phyloP scores from a whole-genome alignment of 2,888 invertebrate species.

The Rhagonycha fulva region DNA sequence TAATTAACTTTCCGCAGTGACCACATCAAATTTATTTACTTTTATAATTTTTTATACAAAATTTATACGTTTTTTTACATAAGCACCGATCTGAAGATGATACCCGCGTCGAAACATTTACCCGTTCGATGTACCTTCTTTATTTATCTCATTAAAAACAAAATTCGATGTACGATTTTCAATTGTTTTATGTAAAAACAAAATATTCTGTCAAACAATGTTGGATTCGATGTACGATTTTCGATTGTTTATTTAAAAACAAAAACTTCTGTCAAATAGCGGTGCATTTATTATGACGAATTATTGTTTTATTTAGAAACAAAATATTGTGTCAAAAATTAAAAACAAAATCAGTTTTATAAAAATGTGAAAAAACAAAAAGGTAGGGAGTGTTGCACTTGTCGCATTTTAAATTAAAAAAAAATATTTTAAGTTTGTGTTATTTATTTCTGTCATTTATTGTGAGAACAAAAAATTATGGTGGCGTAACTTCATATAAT shows the following conservation, averaged over 20 bases:
- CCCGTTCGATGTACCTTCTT: no score
- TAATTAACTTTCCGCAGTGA: not conserved
- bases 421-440: not conserved
- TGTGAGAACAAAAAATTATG: not conserved
- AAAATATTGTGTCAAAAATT: not conserved
- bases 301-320: not conserved
- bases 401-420: not conserved
- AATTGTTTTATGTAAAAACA: no score
- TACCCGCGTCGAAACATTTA: not conserved
- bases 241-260: not conserved
- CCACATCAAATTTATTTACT: not conserved
- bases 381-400: constrained; percentile 1
- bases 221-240: no score
- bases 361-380: not conserved
- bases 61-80: not conserved
- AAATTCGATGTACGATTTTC: no score
- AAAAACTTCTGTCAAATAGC: not conserved
- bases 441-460: not conserved
- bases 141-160: no score
- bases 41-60: not conserved
- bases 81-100: not conserved
- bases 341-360: not conserved
- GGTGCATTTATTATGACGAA: no score
- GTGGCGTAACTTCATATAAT: constrained; percentile 22
- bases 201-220: no score